These are phyloP conservation scores for Drosophila tripunctata DNA, from an alignment of 2,888 invertebrate species.

Conservation along the genomic window DNA sequence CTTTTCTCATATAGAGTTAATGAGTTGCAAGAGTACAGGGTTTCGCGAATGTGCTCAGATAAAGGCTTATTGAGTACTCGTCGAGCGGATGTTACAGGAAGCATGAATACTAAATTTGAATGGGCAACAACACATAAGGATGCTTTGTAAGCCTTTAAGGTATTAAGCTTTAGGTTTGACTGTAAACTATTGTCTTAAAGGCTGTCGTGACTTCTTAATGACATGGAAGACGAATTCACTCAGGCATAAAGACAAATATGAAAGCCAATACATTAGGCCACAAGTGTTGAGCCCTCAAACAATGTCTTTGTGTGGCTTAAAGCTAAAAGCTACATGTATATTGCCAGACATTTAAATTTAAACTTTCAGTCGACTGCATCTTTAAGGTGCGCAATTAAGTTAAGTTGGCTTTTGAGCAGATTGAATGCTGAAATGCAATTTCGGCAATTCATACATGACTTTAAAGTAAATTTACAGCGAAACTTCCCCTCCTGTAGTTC, in stretches of 20 bases:
- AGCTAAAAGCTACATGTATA: background rate
- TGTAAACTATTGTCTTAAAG: constrained; percentile 9
- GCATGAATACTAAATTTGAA: background rate
- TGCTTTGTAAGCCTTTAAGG: background rate
- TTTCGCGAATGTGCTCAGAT: background rate
- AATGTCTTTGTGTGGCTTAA: constrained; percentile 8
- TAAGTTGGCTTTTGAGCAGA: background rate
- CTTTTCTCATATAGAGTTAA: no score
- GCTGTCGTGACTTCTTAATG: constrained; percentile 40
- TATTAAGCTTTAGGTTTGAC: background rate
- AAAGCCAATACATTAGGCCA: constrained; percentile 11
- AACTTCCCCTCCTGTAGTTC: constrained; percentile 6
- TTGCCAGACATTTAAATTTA: constrained; percentile 1
- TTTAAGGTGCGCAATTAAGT: constrained; percentile 27
- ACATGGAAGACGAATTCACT: constrained; percentile 33
- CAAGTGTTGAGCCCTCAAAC: constrained; percentile 9
- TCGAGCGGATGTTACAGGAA: background rate
- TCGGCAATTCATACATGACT: constrained; percentile 6
- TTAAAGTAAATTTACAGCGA: constrained; percentile 16
- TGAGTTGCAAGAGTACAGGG: no score
- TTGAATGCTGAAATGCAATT: constrained; percentile 3
- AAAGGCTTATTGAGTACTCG: background rate
- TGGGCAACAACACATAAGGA: background rate
- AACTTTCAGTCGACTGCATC: constrained; percentile 14
- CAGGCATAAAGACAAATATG: constrained; percentile 21